These are phyloP conservation scores for Somateria mollissima DNA, from an alignment of 2,797 vertebrate species.

Conservation along the genomic window DNA sequence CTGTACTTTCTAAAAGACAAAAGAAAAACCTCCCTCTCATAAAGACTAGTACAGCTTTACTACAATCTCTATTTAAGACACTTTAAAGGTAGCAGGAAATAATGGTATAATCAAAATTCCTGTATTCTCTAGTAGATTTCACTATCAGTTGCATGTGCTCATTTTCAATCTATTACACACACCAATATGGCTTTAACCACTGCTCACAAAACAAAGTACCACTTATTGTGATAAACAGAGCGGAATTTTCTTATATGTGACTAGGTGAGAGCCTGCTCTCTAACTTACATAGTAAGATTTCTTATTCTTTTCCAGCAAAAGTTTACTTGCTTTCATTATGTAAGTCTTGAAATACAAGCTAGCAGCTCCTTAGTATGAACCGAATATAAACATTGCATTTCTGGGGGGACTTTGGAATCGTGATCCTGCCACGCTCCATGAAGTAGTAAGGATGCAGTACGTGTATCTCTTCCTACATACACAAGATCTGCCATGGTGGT, in stretches of 20 bases:
- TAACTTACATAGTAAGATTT: neutral
- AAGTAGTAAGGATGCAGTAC: neutral
- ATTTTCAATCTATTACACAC: neutral
- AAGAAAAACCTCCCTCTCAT: neutral
- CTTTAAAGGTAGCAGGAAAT: neutral
- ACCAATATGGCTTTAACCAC: neutral
- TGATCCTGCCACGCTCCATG: fast-evolving
- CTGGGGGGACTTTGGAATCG: neutral
- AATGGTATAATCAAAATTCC: neutral
- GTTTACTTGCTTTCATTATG: neutral
- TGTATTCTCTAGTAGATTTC: neutral
- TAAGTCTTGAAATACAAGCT: neutral
- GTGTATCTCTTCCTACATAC: neutral
- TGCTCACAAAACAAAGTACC: neutral
- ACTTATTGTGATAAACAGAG: neutral
- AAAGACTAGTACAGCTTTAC: neutral
- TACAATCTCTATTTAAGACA: neutral
- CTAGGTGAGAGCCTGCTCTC: neutral
- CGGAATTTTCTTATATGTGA: neutral
- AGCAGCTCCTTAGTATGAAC: neutral
- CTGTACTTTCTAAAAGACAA: neutral
- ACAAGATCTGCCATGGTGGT: neutral
- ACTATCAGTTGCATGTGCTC: neutral
- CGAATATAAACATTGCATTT: neutral
- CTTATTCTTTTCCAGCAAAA: neutral